Conservation (phyloP, 2,113 vertebrate species). For the Gavialis gangeticus region DNA sequence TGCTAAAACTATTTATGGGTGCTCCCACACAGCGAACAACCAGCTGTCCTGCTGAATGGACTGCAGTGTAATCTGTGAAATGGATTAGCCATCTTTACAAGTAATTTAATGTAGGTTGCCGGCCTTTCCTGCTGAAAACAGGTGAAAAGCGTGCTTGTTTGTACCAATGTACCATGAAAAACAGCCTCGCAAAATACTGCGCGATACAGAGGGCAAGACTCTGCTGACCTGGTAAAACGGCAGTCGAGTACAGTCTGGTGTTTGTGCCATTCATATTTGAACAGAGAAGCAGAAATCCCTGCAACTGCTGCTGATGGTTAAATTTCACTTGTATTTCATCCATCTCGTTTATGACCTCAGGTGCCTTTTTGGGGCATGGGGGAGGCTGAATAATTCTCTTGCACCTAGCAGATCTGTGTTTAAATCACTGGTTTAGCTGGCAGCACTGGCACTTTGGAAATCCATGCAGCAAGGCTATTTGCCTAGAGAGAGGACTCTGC, state of each 20-base stretch:
- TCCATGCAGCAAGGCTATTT: not conserved
- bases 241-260: not conserved
- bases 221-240: not conserved
- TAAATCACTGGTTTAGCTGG: not conserved
- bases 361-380: rapidly evolving
- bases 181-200: not conserved
- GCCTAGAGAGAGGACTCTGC: not conserved
- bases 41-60: not conserved
- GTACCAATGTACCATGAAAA: not conserved
- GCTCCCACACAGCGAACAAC: not conserved
- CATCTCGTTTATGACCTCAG: not conserved
- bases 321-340: rapidly evolving
- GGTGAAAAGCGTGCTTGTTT: not conserved
- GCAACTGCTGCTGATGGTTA: not conserved
- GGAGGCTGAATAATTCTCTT: not conserved
- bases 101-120: not conserved
- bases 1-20: not conserved
- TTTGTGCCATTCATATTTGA: not conserved
- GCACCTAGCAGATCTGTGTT: not conserved
- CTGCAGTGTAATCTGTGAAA: not conserved
- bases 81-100: not conserved
- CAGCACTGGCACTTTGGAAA: not conserved
- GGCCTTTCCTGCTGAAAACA: not conserved
- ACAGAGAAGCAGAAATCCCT: not conserved
- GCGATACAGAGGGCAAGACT: not conserved